These are phyloP conservation scores for Okapia johnstoni DNA, from an alignment of 2,113 vertebrate species.

Conservation along the genomic window DNA sequence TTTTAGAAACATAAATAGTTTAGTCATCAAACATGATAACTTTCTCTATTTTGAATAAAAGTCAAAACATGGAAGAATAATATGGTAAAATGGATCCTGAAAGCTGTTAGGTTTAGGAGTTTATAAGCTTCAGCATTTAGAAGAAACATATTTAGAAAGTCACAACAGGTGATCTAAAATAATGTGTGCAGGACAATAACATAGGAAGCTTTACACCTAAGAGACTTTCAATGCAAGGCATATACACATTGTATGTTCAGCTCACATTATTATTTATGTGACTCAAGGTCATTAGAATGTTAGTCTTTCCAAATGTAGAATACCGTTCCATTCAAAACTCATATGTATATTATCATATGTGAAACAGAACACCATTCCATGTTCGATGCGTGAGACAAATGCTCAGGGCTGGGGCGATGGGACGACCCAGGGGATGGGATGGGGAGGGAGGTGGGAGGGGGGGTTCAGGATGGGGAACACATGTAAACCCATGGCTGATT, in stretches of 20 bases:
- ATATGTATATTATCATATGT: neutral
- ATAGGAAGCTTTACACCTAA: neutral
- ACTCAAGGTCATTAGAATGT: neutral
- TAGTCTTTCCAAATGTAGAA: neutral
- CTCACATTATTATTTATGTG: neutral
- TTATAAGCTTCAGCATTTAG: neutral
- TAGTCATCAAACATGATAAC: neutral
- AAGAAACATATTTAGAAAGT: neutral
- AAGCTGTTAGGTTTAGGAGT: neutral
- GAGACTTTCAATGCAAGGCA: neutral
- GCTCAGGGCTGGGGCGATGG: too few species aligned
- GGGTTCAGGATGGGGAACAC: too few species aligned
- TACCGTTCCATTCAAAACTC: neutral
- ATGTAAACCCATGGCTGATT: too few species aligned
- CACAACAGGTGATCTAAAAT: neutral
- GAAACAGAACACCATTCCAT: too few species aligned
- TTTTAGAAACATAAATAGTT: neutral
- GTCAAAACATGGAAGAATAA: neutral
- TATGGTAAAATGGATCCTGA: neutral
- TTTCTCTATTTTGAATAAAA: constrained; percentile 43
- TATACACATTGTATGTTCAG: neutral
- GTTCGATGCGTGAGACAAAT: too few species aligned
- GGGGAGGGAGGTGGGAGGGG: too few species aligned
- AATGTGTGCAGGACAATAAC: neutral
- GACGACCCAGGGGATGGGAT: too few species aligned